phyloP scores from a whole-genome alignment of 1,140 invertebrate species.

The Cyclina sinensis region DNA sequence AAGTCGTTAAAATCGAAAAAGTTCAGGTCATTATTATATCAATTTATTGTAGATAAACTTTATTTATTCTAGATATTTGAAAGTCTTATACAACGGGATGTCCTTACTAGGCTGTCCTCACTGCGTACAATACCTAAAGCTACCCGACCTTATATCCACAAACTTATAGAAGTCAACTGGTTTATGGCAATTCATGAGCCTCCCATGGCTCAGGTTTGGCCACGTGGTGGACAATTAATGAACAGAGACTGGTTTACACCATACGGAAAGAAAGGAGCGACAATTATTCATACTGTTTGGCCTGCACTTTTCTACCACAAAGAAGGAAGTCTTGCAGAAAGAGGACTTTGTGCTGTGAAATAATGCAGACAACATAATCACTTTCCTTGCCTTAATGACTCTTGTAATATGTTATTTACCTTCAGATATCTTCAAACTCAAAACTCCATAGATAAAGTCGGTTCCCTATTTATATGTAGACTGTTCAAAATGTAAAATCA shows the following conservation, averaged over 20 bases:
- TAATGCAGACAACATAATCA: too few species aligned
- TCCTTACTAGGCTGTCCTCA: conserved; percentile 4
- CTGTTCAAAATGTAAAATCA: too few species aligned
- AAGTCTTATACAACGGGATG: conserved; percentile 25
- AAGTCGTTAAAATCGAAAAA: too few species aligned
- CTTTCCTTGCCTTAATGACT: too few species aligned
- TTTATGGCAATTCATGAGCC: conserved; percentile 55
- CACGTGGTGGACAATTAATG: conserved; percentile 58
- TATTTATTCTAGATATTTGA: conserved; percentile 52
- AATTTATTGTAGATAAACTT: background rate
- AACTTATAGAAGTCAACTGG: conserved; percentile 48
- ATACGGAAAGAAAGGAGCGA: conserved; percentile 52
- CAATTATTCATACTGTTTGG: conserved; percentile 61
- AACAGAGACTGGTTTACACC: conserved; percentile 62
- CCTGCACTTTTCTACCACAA: conserved; percentile 46
- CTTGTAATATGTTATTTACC: too few species aligned
- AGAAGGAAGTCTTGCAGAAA: conserved; percentile 48
- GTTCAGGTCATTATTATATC: too few species aligned
- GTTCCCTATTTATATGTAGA: too few species aligned
- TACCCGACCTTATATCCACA: conserved; percentile 44
- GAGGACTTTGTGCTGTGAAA: conserved; percentile 49
- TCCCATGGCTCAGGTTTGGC: conserved; percentile 44
- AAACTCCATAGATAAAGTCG: too few species aligned
- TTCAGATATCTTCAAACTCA: too few species aligned
- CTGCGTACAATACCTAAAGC: conserved; percentile 40